Evolutionary conservation across 1,140 invertebrate species (phyloP).

Genomic region (Hyphantria cunea): DNA sequence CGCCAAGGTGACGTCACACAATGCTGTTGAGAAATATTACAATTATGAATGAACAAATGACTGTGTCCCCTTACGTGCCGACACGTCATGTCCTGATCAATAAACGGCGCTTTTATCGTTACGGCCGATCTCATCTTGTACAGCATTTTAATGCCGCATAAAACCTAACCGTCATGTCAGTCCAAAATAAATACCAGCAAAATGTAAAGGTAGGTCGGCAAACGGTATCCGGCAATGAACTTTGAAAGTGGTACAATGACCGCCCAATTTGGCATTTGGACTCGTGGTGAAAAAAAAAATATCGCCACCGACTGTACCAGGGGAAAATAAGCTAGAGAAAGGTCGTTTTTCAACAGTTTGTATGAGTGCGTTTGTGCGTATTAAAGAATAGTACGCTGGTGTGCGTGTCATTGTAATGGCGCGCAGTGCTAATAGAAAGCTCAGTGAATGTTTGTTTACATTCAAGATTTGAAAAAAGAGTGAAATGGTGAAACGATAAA

Average conservation of each 20-base stretch:
- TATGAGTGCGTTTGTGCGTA: slow-evolving; percentile 4
- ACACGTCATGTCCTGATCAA: slow-evolving; percentile 37
- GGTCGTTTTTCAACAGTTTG: slow-evolving; percentile 27
- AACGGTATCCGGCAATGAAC: slow-evolving; percentile 66
- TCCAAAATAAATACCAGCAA: slow-evolving; percentile 63
- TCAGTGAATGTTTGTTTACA: slow-evolving; percentile 34
- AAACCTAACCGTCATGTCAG: slow-evolving; percentile 67
- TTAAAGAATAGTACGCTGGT: background rate
- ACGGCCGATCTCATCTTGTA: slow-evolving; percentile 50
- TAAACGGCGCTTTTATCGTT: slow-evolving; percentile 42
- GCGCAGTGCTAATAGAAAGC: slow-evolving; percentile 30
- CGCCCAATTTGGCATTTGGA: slow-evolving; percentile 54
- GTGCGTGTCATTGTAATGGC: slow-evolving; percentile 21
- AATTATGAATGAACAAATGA: slow-evolving; percentile 22
- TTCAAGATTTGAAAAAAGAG: slow-evolving; percentile 28
- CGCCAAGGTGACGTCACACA: background rate
- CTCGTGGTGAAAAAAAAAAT: slow-evolving; percentile 54
- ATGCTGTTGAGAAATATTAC: slow-evolving; percentile 17
- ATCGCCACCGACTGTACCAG: slow-evolving; percentile 30
- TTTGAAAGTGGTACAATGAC: slow-evolving; percentile 67
- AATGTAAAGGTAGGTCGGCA: slow-evolving; percentile 74
- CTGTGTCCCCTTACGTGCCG: slow-evolving; percentile 3
- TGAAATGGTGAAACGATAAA: slow-evolving; percentile 32
- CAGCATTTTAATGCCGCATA: slow-evolving; percentile 61
- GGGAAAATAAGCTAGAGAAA: slow-evolving; percentile 35